Evolutionary conservation across 2,797 vertebrate genomes (phyloP), one percentile per base, ranked within the genome.

Genomic region (Arnoldichthys spilopterus): DNA sequence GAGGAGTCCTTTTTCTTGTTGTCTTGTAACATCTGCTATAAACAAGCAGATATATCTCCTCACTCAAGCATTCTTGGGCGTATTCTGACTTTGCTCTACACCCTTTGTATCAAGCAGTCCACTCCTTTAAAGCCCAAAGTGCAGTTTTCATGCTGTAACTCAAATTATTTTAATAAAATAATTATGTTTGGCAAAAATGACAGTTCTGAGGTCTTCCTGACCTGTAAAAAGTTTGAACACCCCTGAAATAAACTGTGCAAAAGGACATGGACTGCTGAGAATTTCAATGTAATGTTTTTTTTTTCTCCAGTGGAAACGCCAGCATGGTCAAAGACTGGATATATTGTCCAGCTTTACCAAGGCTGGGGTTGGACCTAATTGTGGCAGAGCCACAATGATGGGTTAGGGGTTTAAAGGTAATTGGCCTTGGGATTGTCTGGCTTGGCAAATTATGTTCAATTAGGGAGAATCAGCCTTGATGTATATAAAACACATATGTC

Each of bases 401-500:
- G 58, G 53, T 77, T 58, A 20, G 32, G 34, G 63, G 74, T 81
- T 80, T 32, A 80, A 47, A 34, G 37, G 43, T 79, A 84, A 81
- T 72, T 81, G 77, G 72, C 84, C 76, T 80, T 62, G 72, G 72
- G 81, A 32, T 74, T 79, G 70, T 71, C 74, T 72, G 79, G 75
- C 74, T 78, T 24, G 32, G 70, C 63, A 72, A 81, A 84, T 80
- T 79, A 53, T 64, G 30, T 75, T 59, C 82, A 72, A 82, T 76
- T 81, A 79, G 34, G 54, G 53, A 30, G 70, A 79, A 79, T 79
- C 67, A 56, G 59, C 74, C 78, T 81, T 77, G 74, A 82, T 83
- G 77, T 83, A 72, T 49, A 82, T 82, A 61, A 81, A 81, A 62
- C 28, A 43, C 79, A 64, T 59, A 76, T 79, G 83, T 83, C 68